Evolutionary conservation across 2,113 vertebrate species (phyloP), one percentile per base, ranked within the genome.

Genomic region (Antechinus flavipes): DNA sequence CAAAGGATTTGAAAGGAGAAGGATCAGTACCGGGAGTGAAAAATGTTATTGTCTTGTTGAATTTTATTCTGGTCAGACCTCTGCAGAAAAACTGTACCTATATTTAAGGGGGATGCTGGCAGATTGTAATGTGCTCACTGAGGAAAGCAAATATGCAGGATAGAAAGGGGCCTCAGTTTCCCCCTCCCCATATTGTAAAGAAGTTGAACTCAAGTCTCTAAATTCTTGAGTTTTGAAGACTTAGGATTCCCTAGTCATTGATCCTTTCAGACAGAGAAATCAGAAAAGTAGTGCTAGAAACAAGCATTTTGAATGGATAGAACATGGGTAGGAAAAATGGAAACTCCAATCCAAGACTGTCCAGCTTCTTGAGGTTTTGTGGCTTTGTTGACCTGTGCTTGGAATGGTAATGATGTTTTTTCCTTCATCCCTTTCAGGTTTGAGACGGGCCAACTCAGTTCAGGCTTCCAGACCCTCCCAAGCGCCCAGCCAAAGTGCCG

Each of bases 381-480:
- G 16, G 68, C 7, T 19, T 84, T 84, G 8, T 42, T 84, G 68
- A 11, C 19, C 26, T 46, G 35, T 10, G 0, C 42, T 25, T 54
- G 4, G 1, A 3, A 58, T 27, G 27, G 8, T 4, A 54, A 0
- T 1, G 7, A 9, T 94, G 42, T 94, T 46, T 68, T 49, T 52
- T 54, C 25, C 30, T 93, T 54, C 89, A 54, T 12, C 90, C 92
- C 89, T 35, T 9, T 3, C 95, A 98, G 99, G 98, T 3, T 95
- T 98, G 96, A 99, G 97, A 97, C 98, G 98, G 25, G 98, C 98
- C 95, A 97, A 97, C 97, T 98, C 98, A 0, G 93, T 98, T 95
- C 98, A 98, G 61, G 98, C 97, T 55, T 95, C 98, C 14, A 98
- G 98, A 95, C 97, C 98, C 0, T 96, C 98, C 0, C 97, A 94